phyloP scores from a whole-genome alignment of 2,888 invertebrate genomes.

The Leptinotarsa peninsularis region DNA sequence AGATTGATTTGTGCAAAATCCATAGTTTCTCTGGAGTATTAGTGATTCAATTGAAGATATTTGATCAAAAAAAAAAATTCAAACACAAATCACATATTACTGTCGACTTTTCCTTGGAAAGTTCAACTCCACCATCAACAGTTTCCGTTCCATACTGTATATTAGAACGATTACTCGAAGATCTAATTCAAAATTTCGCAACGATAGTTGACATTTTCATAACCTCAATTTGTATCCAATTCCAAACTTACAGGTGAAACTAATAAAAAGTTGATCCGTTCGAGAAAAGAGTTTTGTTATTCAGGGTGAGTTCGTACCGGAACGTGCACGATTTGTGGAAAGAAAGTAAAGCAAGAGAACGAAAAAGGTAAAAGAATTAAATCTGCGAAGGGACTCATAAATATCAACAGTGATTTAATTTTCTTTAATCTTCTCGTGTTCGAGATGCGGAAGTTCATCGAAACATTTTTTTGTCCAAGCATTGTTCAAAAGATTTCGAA shows the following conservation, averaged over 20 bases:
- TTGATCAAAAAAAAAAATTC: too few species aligned
- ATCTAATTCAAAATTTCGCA: too few species aligned
- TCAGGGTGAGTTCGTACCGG: conserved; percentile 43
- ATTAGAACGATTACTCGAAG: too few species aligned
- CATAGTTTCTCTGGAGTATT: too few species aligned
- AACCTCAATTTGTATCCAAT: conserved; percentile 35
- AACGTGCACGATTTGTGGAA: conserved; percentile 44
- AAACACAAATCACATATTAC: too few species aligned
- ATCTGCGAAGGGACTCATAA: conserved; percentile 45
- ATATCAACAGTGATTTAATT: conserved; percentile 49
- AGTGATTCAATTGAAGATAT: too few species aligned
- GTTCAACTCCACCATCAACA: too few species aligned
- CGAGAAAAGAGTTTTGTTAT: conserved; percentile 45
- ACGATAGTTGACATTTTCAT: conserved; percentile 23
- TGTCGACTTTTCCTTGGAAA: too few species aligned
- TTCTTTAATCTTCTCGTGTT: conserved; percentile 38
- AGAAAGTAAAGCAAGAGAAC: conserved; percentile 23
- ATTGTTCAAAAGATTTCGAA: background rate
- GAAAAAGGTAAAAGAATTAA: conserved; percentile 41
- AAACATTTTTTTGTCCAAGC: background rate
- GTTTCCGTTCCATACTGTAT: too few species aligned
- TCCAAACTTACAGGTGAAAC: conserved; percentile 36
- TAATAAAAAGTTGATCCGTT: conserved; percentile 40
- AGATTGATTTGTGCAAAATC: too few species aligned
- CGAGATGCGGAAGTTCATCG: conserved; percentile 13